phyloP scores from a whole-genome alignment of 2,888 invertebrate genomes.

The Trissolcus brochymenae region DNA sequence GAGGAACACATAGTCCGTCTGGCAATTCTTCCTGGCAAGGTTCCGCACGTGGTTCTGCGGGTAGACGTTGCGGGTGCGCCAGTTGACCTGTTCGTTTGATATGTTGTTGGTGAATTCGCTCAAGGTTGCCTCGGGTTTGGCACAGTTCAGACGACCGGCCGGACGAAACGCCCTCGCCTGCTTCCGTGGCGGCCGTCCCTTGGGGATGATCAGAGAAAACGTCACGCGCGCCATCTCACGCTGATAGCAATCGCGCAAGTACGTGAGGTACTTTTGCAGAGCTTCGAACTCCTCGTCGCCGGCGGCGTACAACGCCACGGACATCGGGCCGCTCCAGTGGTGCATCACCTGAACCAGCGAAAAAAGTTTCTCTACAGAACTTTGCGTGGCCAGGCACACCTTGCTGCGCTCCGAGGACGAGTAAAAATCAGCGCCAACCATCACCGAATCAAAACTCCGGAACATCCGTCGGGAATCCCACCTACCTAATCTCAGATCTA shows the following conservation, averaged over 20 bases:
- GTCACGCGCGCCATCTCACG: slow-evolving; percentile 85
- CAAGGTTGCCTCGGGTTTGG: slow-evolving; percentile 82
- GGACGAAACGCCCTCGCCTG: slow-evolving; percentile 66
- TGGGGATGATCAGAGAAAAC: slow-evolving; percentile 86
- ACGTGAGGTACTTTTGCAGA: slow-evolving; percentile 85
- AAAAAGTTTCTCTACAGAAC: slow-evolving; percentile 88
- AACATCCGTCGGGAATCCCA: slow-evolving; percentile 86
- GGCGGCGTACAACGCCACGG: slow-evolving; percentile 87
- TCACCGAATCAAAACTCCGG: slow-evolving; percentile 85
- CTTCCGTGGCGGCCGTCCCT: slow-evolving; percentile 77
- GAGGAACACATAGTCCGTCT: slow-evolving; percentile 87
- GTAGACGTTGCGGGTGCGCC: slow-evolving; percentile 87
- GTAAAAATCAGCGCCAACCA: slow-evolving; percentile 82
- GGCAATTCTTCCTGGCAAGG: slow-evolving; percentile 90
- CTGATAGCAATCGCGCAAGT: slow-evolving; percentile 85
- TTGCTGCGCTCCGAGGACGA: slow-evolving; percentile 79
- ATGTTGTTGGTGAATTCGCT: slow-evolving; percentile 80
- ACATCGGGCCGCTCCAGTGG: slow-evolving; percentile 92
- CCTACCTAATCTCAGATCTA: slow-evolving; percentile 83
- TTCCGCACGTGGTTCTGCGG: slow-evolving; percentile 94
- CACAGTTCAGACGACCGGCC: slow-evolving; percentile 79
- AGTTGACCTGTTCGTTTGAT: slow-evolving; percentile 81
- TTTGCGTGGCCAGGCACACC: slow-evolving; percentile 90
- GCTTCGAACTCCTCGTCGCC: slow-evolving; percentile 86
- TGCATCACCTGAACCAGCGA: slow-evolving; percentile 87